Conservation (phyloP, 2,888 invertebrate genomes). For the Sphecodes monilicornis region DNA sequence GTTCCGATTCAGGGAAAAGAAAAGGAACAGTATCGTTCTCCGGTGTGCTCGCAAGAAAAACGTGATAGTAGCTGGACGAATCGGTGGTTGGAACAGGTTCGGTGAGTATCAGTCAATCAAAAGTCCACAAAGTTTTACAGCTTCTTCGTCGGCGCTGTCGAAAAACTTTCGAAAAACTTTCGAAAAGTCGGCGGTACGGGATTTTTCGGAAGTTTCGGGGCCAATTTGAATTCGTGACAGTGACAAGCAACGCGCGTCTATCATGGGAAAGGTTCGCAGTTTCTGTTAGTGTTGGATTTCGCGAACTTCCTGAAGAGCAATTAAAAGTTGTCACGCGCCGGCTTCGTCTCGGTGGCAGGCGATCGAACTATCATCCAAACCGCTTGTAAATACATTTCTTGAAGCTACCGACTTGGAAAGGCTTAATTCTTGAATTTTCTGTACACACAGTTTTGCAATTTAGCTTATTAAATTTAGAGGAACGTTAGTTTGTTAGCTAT, state of each 20-base stretch:
- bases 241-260: conserved; percentile 51
- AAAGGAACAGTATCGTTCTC: neutral
- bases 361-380: neutral
- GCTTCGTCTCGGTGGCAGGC: conserved; percentile 34
- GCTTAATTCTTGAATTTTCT: neutral
- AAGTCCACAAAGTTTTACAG: neutral
- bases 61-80: neutral
- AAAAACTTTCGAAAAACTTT: conserved; percentile 24
- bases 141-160: neutral
- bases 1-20: neutral
- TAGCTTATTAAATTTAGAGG: neutral
- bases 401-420: neutral
- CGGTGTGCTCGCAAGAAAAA: neutral
- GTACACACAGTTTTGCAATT: neutral
- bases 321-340: conserved; percentile 64
- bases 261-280: conserved; percentile 53
- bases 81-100: neutral
- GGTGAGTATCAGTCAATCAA: conserved; percentile 41
- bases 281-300: conserved; percentile 56
- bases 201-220: conserved; percentile 28
- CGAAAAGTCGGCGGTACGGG: neutral
- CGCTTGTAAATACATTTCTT: neutral
- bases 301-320: conserved; percentile 69
- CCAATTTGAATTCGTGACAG: conserved; percentile 46
- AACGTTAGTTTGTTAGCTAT: no score